Percentiles rank a stretch among this genome's conserved stretches.
Evolutionary conservation across 23 tunicate genomes (phyloP).

Genomic region (Ciona savignyi): DNA sequence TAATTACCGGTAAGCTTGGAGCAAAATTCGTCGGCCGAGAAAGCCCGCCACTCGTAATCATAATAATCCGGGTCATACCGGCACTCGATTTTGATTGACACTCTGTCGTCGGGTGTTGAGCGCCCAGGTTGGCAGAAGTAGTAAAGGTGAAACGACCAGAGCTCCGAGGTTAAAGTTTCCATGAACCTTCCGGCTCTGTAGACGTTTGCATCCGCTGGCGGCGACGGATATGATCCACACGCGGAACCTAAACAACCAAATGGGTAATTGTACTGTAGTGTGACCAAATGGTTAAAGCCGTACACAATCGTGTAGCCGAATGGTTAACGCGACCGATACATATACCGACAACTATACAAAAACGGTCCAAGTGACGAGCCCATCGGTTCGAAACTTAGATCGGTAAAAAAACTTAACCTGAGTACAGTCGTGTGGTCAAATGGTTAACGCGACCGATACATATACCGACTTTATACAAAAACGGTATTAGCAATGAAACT

Average conservation of each 20-base stretch:
- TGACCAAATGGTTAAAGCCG: too few species aligned
- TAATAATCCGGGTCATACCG: slow-evolving; percentile 56
- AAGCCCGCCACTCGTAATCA: slow-evolving; percentile 31
- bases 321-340: too few species aligned
- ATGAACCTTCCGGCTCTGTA: slow-evolving; percentile 26
- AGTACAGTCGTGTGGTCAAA: too few species aligned
- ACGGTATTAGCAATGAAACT: too few species aligned
- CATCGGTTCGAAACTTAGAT: too few species aligned
- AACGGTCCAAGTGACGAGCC: too few species aligned
- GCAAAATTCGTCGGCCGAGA: slow-evolving; percentile 18
- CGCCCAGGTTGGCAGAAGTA: slow-evolving; percentile 45
- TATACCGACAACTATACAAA: too few species aligned
- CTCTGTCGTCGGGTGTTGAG: slow-evolving; percentile 12
- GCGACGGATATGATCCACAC: slow-evolving; percentile 5
- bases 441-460: too few species aligned
- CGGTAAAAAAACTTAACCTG: too few species aligned
- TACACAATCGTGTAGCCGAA: too few species aligned
- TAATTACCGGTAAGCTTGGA: background rate
- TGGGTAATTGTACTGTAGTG: too few species aligned
- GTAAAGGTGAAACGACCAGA: slow-evolving; percentile 39
- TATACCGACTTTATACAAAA: too few species aligned
- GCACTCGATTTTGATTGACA: slow-evolving; percentile 26
- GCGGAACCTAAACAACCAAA: slow-evolving; percentile 21
- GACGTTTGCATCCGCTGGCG: background rate
- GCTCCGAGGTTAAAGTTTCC: slow-evolving; percentile 16